A percentile compares a stretch with the other conserved stretches of the same genome.
phyloP scores from a whole-genome alignment of 2,113 vertebrate genomes.

The Poecile atricapillus region DNA sequence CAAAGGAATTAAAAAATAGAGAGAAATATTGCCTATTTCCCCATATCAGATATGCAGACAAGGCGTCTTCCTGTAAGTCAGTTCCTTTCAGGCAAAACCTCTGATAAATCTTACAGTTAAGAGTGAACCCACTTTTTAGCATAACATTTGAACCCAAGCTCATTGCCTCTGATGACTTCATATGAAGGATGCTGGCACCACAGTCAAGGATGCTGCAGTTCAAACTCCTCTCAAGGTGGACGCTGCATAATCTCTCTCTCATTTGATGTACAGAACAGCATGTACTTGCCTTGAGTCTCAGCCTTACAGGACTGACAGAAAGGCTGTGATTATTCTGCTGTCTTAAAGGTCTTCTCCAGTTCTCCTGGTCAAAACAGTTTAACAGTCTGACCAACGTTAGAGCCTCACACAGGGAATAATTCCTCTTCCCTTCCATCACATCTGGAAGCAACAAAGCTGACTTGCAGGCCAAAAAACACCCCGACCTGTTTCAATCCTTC shows the following conservation, averaged over 20 bases:
- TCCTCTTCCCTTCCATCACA: neutral
- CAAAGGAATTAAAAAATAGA: neutral
- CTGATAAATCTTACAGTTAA: slow-evolving; percentile 25
- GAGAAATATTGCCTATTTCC: neutral
- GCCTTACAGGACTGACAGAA: neutral
- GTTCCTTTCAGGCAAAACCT: slow-evolving; percentile 1
- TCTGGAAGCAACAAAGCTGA: neutral
- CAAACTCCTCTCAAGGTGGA: neutral
- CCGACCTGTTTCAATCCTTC: neutral
- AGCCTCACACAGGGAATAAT: neutral
- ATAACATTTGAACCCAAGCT: neutral
- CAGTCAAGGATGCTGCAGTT: neutral
- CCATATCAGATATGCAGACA: slow-evolving; percentile 6
- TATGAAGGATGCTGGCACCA: slow-evolving; percentile 30
- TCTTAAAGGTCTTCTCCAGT: neutral
- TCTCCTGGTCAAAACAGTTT: neutral
- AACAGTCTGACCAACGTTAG: neutral
- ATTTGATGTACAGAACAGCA: neutral
- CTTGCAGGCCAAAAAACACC: neutral
- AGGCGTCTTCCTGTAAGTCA: slow-evolving; percentile 13
- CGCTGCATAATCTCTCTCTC: neutral
- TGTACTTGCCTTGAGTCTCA: neutral
- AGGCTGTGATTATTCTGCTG: neutral
- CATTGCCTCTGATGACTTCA: slow-evolving; percentile 31
- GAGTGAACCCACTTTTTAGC: neutral